Conservation (phyloP, 2,797 vertebrate species). For the Emydoidea blandingii region DNA sequence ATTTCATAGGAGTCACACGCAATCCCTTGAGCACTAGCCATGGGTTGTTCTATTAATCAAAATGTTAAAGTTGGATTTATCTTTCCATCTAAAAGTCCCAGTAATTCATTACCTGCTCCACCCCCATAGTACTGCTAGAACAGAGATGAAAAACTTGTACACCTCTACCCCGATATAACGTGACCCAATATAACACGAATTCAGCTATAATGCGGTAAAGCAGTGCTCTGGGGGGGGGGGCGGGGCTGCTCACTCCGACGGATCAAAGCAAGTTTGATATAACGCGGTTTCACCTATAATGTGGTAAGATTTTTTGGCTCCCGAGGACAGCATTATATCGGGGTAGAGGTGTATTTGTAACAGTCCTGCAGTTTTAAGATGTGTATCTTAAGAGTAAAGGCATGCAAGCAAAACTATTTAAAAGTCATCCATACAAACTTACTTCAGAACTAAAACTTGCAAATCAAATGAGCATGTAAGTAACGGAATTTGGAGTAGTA, state of each 20-base stretch:
- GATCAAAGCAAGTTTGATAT: too few species aligned
- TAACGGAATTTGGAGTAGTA: not conserved
- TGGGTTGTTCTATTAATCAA: slow-evolving; percentile 47
- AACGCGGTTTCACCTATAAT: too few species aligned
- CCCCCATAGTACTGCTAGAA: not conserved
- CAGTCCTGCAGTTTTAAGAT: slow-evolving; percentile 32
- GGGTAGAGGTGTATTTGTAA: not conserved
- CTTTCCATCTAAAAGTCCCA: slow-evolving; percentile 55
- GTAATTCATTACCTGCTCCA: slow-evolving; percentile 60
- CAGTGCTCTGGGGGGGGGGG: too few species aligned
- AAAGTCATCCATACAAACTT: slow-evolving; percentile 20
- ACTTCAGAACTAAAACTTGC: slow-evolving; percentile 33
- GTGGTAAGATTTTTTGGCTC: too few species aligned
- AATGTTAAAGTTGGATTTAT: slow-evolving; percentile 24
- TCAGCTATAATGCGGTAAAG: too few species aligned
- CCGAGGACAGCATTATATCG: too few species aligned
- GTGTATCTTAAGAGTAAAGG: not conserved
- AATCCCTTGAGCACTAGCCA: slow-evolving; percentile 4
- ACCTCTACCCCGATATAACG: too few species aligned
- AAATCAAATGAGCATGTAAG: slow-evolving; percentile 23
- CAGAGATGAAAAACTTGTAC: not conserved
- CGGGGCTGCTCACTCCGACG: too few species aligned
- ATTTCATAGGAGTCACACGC: slow-evolving; percentile 37
- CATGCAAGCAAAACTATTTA: not conserved
- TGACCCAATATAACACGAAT: too few species aligned